Percentiles rank a stretch among this genome's conserved stretches.
Evolutionary conservation across 2,113 vertebrate species (phyloP).

Genomic region (Albula goreensis): DNA sequence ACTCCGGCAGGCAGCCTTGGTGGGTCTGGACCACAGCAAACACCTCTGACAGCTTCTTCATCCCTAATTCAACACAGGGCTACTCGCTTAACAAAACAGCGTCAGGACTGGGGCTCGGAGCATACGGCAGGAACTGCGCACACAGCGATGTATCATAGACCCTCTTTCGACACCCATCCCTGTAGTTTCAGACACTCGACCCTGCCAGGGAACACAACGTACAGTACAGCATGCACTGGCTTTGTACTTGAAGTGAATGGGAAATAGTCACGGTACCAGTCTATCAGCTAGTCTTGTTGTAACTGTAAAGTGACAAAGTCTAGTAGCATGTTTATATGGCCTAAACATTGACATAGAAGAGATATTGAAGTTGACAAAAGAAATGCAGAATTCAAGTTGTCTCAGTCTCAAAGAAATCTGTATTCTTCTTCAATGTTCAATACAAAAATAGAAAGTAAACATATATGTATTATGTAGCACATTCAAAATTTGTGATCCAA

Average conservation of each 20-base stretch:
- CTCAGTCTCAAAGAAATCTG: neutral
- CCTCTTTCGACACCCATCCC: constrained; percentile 8
- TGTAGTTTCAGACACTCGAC: neutral
- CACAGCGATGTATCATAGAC: constrained; percentile 10
- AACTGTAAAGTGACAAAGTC: no score
- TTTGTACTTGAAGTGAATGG: no score
- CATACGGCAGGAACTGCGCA: constrained; percentile 9
- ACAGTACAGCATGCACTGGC: neutral
- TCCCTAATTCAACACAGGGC: constrained; percentile 6
- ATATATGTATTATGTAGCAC: neutral
- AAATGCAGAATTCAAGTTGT: no score
- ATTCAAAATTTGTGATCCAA: neutral
- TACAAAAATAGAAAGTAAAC: no score
- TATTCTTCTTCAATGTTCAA: no score
- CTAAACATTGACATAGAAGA: no score
- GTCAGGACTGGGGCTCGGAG: constrained; percentile 5
- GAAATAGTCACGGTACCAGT: no score
- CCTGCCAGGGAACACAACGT: constrained; percentile 8
- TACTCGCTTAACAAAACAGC: constrained; percentile 18
- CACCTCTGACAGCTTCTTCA: neutral
- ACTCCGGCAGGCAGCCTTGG: neutral
- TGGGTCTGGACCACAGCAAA: constrained; percentile 1
- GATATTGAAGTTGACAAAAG: no score
- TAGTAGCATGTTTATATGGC: no score
- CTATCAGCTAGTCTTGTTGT: no score